phyloP scores from a whole-genome alignment of 53 echinoderm and acorn worm genomes.

The Holothuria leucospilota region DNA sequence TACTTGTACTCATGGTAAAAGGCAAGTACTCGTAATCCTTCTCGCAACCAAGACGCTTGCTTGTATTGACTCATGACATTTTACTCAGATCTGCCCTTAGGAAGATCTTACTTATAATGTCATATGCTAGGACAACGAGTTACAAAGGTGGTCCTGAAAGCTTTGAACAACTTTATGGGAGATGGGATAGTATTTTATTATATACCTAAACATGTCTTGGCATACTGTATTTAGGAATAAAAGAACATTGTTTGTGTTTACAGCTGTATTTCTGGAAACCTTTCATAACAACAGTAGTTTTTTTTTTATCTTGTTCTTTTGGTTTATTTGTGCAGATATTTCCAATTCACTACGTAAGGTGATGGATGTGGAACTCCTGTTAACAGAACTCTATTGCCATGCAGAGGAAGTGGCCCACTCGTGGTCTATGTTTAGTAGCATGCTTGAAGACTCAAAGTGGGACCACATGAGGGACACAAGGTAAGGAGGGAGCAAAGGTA shows the following conservation, averaged over 20 bases:
- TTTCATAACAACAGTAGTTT: background rate
- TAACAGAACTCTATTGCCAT: constrained; percentile 76
- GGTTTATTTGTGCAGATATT: constrained; percentile 57
- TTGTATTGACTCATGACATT: too few species aligned
- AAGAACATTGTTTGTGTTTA: background rate
- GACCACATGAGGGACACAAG: constrained; percentile 83
- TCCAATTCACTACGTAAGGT: constrained; percentile 75
- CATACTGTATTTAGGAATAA: too few species aligned
- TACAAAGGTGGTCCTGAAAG: too few species aligned
- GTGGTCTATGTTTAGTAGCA: constrained; percentile 42
- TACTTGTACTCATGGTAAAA: too few species aligned
- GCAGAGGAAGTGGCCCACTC: constrained; percentile 73
- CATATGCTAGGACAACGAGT: too few species aligned
- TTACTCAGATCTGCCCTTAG: too few species aligned
- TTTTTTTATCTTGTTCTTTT: background rate
- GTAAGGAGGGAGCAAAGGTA: constrained; percentile 32
- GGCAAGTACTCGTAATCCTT: too few species aligned
- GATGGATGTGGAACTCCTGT: constrained; percentile 75
- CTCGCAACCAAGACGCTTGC: too few species aligned
- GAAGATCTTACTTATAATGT: too few species aligned
- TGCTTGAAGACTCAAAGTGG: constrained; percentile 75
- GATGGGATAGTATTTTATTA: too few species aligned
- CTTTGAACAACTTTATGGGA: too few species aligned
- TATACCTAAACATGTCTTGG: too few species aligned
- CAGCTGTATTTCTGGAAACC: background rate